Evolutionary conservation across 2,888 invertebrate species (phyloP).

Genomic region (Myathropa florea): DNA sequence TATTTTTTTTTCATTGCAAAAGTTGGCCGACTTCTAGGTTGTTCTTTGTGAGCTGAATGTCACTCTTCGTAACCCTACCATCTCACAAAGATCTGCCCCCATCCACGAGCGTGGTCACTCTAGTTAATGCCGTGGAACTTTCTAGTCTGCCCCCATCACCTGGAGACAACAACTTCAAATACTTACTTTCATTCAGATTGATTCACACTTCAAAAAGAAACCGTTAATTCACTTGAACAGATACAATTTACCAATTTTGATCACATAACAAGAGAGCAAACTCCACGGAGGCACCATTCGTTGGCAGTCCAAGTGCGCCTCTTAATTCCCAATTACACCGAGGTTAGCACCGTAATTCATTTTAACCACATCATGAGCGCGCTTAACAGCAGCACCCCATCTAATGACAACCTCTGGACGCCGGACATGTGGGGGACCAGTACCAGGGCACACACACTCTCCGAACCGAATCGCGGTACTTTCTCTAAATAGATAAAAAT

Average conservation of each 20-base stretch:
- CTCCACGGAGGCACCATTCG: not conserved
- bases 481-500: conserved; percentile 69
- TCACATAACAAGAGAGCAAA: not conserved
- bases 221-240: not conserved
- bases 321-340: conserved; percentile 36
- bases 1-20: too few species aligned
- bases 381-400: not conserved
- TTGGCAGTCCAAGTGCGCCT: not conserved
- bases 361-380: conserved; percentile 22
- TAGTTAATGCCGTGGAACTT: not conserved
- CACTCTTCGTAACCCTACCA: not conserved
- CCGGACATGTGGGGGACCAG: not conserved
- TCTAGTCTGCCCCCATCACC: not conserved
- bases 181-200: not conserved
- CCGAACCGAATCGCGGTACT: conserved; percentile 54
- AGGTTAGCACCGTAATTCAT: conserved; percentile 27
- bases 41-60: not conserved
- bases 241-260: not conserved
- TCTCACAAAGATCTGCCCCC: not conserved
- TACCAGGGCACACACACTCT: not conserved
- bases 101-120: not conserved
- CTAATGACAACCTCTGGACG: conserved; percentile 28
- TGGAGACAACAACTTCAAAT: not conserved
- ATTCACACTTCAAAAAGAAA: not conserved
- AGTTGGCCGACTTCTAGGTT: not conserved